Evolutionary conservation across 1,140 invertebrate species (phyloP).

Genomic region (Sogatella furcifera): DNA sequence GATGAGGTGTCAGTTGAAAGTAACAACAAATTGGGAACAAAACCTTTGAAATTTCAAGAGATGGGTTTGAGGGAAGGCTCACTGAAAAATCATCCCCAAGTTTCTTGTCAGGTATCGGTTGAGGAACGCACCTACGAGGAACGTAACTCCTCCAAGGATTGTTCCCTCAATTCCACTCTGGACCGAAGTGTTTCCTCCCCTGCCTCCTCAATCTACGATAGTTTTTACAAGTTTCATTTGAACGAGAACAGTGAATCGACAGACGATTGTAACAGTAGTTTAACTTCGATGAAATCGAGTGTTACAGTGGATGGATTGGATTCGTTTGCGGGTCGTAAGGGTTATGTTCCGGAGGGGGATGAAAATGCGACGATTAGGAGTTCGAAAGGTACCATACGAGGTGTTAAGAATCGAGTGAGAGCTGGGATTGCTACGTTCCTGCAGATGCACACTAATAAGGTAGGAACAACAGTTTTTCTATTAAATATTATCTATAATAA

Average conservation of each 20-base stretch:
- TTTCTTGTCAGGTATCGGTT: constrained; percentile 25
- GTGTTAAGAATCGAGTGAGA: constrained; percentile 85
- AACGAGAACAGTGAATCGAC: constrained; percentile 51
- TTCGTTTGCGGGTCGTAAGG: constrained; percentile 69
- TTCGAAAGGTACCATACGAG: constrained; percentile 80
- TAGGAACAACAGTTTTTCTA: constrained; percentile 32
- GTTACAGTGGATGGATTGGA: constrained; percentile 45
- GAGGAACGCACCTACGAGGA: constrained; percentile 57
- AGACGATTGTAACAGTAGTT: constrained; percentile 33
- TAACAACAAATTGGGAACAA: background rate
- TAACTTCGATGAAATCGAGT: constrained; percentile 24
- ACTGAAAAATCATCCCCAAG: background rate
- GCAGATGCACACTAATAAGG: constrained; percentile 64
- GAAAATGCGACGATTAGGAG: constrained; percentile 68
- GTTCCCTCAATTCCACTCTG: background rate
- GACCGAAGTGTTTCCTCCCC: background rate
- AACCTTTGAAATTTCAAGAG: background rate
- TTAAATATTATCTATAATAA: background rate
- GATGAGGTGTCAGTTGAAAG: background rate
- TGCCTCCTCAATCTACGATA: constrained; percentile 21
- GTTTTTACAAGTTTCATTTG: constrained; percentile 70
- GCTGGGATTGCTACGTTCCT: constrained; percentile 90
- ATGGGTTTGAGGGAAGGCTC: too few relatives aligned
- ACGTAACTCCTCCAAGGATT: constrained; percentile 31
- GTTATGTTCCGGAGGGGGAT: constrained; percentile 49